A percentile compares a stretch with the other conserved stretches of the same genome.
Evolutionary conservation across 1,140 invertebrate species (phyloP).

Genomic region (Lepidostoma basale): DNA sequence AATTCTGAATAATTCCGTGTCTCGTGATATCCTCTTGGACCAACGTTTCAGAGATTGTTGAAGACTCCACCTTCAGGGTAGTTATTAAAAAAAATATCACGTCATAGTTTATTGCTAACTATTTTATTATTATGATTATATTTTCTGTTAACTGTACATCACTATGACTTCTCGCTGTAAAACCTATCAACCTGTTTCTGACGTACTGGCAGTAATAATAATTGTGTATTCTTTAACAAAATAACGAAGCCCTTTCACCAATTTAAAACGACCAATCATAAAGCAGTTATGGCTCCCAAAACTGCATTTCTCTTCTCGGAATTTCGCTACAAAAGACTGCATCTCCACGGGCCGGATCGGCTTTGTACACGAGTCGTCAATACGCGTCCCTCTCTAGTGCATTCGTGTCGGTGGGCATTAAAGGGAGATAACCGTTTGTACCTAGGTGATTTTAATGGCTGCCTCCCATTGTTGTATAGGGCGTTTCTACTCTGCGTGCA

Average conservation of each 20-base stretch:
- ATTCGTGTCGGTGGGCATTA: neutral
- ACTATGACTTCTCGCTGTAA: no score
- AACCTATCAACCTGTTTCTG: no score
- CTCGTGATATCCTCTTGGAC: no score
- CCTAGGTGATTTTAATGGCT: neutral
- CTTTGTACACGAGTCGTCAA: neutral
- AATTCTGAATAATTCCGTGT: no score
- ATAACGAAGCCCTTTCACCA: slow-evolving; percentile 12
- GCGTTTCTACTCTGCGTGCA: neutral
- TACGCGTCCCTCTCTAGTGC: neutral
- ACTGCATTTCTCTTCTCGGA: slow-evolving; percentile 14
- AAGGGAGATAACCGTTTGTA: neutral
- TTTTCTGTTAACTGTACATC: no score
- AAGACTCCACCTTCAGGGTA: no score
- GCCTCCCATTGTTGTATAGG: slow-evolving; percentile 13
- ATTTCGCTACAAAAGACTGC: slow-evolving; percentile 18
- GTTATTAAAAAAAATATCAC: no score
- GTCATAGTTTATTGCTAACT: no score
- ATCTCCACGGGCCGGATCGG: neutral
- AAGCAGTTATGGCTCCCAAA: slow-evolving; percentile 36
- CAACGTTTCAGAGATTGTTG: no score
- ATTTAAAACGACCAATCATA: slow-evolving; percentile 33
- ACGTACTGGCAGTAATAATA: no score
- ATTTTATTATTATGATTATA: no score
- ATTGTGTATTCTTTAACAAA: no score